phyloP scores from a whole-genome alignment of 2,113 vertebrate species.

The Ancistrus triradiatus region DNA sequence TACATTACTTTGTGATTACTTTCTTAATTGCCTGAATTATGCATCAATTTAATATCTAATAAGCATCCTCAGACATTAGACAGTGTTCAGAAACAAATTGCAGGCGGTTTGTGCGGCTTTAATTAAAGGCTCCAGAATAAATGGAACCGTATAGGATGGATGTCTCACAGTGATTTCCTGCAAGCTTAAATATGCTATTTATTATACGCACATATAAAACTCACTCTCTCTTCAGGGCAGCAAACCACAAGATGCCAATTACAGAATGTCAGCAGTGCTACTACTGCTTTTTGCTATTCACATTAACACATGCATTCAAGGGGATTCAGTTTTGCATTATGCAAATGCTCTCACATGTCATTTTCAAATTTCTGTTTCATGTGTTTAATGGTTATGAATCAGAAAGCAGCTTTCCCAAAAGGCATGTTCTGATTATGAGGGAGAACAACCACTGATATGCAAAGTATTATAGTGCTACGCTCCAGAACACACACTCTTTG shows the following conservation, averaged over 20 bases:
- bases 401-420: conserved; percentile 59
- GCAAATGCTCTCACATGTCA: conserved; percentile 68
- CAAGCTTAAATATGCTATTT: conserved; percentile 99
- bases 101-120: conserved; percentile 92
- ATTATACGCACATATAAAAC: conserved; percentile 96
- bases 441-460: conserved; percentile 34
- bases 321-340: conserved; percentile 74
- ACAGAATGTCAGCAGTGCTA: conserved; percentile 70
- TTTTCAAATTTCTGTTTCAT: conserved; percentile 65
- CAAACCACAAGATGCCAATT: conserved; percentile 86
- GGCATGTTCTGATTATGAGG: conserved; percentile 55
- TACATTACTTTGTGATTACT: conserved; percentile 99
- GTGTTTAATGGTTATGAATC: conserved; percentile 58
- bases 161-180: conserved; percentile 97
- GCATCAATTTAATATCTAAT: conserved; percentile 99
- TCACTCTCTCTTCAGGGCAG: conserved; percentile 90
- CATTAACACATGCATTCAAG: conserved; percentile 74
- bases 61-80: conserved; percentile 99
- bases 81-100: conserved; percentile 99
- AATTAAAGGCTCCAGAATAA: conserved; percentile 99
- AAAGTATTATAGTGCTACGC: conserved; percentile 32
- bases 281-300: conserved; percentile 65
- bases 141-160: conserved; percentile 97
- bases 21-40: conserved; percentile 99
- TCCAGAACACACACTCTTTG: conserved; percentile 40